Conservation (phyloP, 2,888 invertebrate species). For the Pandemis heparana region DNA sequence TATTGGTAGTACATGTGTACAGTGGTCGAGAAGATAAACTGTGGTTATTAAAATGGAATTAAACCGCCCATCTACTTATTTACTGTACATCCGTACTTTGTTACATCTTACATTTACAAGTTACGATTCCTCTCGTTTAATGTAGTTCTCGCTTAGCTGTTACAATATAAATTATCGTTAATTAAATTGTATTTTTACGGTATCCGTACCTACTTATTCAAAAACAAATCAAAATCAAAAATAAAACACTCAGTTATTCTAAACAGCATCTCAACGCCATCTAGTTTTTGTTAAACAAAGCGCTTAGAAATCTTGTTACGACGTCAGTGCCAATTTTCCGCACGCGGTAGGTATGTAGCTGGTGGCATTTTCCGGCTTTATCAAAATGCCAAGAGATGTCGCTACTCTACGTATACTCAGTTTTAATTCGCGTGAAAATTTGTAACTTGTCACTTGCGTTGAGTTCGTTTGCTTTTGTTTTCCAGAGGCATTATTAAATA, state of each 20-base stretch:
- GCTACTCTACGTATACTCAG: neutral
- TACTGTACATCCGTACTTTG: too few relatives aligned
- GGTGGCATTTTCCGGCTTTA: neutral
- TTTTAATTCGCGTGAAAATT: neutral
- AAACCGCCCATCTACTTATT: too few relatives aligned
- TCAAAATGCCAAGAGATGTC: slow-evolving; percentile 14
- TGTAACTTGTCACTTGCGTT: neutral
- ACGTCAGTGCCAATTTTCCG: slow-evolving; percentile 23
- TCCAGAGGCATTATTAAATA: neutral
- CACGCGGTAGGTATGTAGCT: neutral
- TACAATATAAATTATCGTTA: too few relatives aligned
- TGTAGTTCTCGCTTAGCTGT: too few relatives aligned
- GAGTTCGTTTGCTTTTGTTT: neutral
- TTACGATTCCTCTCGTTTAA: too few relatives aligned
- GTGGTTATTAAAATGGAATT: too few relatives aligned
- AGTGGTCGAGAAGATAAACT: too few relatives aligned
- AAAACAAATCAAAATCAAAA: neutral
- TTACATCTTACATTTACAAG: too few relatives aligned
- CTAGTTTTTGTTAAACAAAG: neutral
- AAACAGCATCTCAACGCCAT: slow-evolving; percentile 20
- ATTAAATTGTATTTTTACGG: too few relatives aligned
- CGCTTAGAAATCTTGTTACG: neutral
- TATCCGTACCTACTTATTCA: too few relatives aligned
- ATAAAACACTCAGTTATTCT: neutral
- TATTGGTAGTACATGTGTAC: too few relatives aligned